Base-by-base conservation (phyloP, 2,888 invertebrate genomes). In the Tiphia femorata region DNA sequence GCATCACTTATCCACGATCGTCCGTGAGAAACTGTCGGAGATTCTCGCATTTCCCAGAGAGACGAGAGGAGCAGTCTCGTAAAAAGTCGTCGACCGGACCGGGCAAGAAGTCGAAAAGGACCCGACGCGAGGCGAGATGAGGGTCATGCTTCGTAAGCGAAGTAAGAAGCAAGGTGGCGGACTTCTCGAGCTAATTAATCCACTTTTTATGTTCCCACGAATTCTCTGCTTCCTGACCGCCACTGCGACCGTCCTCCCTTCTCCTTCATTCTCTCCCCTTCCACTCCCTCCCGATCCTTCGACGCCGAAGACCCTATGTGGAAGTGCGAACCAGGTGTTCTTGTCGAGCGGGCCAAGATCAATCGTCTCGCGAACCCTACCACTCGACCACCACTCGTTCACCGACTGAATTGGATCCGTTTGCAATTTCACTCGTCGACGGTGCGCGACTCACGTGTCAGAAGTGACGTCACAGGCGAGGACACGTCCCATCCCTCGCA, bases 121-220 rank as follows among this genome's bases (percentile, higher is more conserved):
- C 38, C 48, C 58, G 55, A 62, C 56, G 30, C 46, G 49, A 48
- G 42, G 47, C 52, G 57, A 61, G 60, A 62, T 44, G 59, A 63
- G 63, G 55, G 51, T 64, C 54, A 40, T 55, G 59, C 59, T 62
- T 46, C 51, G 57, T 62, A 56, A 70, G 54, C 57, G 62, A 57
- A 49, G 55, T 40, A 64, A 56, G 66, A 52, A 62, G 54, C 37
- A 46, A 51, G 61, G 56, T 54, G 41, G 41, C 33, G 25, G 56
- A 48, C 62, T 63, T 61, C 56, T 58, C 54, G 49, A 47, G 60
- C 67, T 72, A 72, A 72, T 72, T 72, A 72, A 72, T 70, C 70
- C 64, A 62, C 59, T 72, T 68, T 64, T 62, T 59, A 58, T 51
- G 37, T 30, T 42, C 35, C 20, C 30, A 33, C 29, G 35, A 46